Evolutionary conservation across 2,888 invertebrate species (phyloP).

Genomic region (Strigamia crassipes): DNA sequence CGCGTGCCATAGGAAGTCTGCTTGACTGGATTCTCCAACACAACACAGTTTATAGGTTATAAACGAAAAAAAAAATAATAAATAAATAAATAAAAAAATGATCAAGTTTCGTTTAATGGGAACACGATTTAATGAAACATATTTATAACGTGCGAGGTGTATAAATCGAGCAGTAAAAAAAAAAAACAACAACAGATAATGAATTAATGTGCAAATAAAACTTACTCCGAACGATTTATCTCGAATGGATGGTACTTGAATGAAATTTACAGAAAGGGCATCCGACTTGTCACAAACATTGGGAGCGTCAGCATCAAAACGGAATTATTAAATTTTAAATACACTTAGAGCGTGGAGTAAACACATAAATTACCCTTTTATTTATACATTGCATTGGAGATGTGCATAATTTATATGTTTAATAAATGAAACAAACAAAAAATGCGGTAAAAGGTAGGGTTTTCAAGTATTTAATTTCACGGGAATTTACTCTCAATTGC

Average conservation of each 20-base stretch:
- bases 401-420: neutral
- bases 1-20: conserved; percentile 28
- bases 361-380: conserved; percentile 30
- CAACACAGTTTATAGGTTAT: conserved; percentile 14
- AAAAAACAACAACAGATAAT: neutral
- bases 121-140: neutral
- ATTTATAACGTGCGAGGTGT: conserved; percentile 7
- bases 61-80: neutral
- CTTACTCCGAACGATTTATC: neutral
- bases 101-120: conserved; percentile 2
- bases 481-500: neutral
- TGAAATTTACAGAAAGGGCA: neutral
- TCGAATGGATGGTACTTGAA: neutral
- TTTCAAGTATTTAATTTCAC: neutral
- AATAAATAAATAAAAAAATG: no score
- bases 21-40: conserved; percentile 12
- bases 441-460: neutral
- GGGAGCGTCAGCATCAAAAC: neutral
- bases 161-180: neutral
- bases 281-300: conserved; percentile 5
- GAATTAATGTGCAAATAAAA: neutral
- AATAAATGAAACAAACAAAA: neutral
- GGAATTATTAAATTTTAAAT: conserved; percentile 32
- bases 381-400: neutral
- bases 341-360: conserved; percentile 13